Conservation (phyloP, 1,140 invertebrate species). For the Ganaspis sp. region DNA sequence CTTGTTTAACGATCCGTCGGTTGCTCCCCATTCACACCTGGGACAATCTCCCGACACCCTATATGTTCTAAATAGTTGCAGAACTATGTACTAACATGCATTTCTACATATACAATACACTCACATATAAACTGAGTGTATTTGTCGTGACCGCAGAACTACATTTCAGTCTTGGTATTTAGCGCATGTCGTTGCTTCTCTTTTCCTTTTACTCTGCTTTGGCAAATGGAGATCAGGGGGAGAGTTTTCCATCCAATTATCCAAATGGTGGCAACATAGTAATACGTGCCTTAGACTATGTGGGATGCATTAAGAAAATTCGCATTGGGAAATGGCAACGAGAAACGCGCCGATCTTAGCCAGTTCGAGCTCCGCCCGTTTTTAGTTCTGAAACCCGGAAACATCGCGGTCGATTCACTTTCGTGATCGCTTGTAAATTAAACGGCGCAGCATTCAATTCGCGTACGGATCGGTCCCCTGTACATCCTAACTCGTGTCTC, state of each 20-base stretch:
- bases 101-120: not conserved
- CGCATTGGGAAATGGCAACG: constrained; percentile 10
- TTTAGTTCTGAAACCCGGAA: constrained; percentile 12
- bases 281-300: not conserved
- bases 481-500: constrained; percentile 11
- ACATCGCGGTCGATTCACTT: constrained; percentile 16
- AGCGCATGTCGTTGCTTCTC: constrained; percentile 40
- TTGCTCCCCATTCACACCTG: constrained; percentile 25
- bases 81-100: constrained; percentile 21
- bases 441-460: constrained; percentile 16
- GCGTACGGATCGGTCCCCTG: not conserved
- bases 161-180: constrained; percentile 52
- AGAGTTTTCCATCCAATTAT: constrained; percentile 51
- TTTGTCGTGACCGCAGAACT: constrained; percentile 41
- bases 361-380: constrained; percentile 5
- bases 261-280: constrained; percentile 33
- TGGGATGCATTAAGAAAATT: constrained; percentile 35
- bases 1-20: constrained; percentile 24
- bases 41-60: constrained; percentile 21
- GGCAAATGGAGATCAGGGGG: constrained; percentile 17
- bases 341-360: not conserved
- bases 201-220: constrained; percentile 8
- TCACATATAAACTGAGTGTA: not conserved
- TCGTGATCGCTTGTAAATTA: constrained; percentile 26
- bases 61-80: constrained; percentile 11